phyloP scores from a whole-genome alignment of 2,888 invertebrate genomes.

The Acanthosepion lycidas region DNA sequence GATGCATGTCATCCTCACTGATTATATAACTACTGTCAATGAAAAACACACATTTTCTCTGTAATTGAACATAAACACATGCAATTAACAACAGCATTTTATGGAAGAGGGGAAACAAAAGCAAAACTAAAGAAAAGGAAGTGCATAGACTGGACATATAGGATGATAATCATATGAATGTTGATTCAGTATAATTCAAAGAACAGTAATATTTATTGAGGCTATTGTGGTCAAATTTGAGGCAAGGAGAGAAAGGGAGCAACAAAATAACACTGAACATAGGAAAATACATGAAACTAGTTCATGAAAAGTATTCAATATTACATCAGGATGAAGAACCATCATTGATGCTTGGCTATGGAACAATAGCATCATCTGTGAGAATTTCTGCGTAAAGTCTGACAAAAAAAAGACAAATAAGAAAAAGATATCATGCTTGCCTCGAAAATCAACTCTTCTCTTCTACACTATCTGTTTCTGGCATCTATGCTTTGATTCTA shows the following conservation, averaged over 20 bases:
- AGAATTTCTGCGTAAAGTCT: neutral
- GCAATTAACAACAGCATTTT: neutral
- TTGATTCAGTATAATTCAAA: neutral
- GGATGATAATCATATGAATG: neutral
- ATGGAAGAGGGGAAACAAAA: neutral
- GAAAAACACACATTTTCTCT: neutral
- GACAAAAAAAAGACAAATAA: neutral
- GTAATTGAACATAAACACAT: neutral
- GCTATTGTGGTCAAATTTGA: conserved; percentile 5
- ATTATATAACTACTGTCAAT: neutral
- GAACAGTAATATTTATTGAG: neutral
- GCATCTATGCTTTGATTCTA: neutral
- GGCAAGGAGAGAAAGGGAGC: neutral
- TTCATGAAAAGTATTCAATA: neutral
- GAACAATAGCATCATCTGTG: neutral
- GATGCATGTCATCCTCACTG: neutral
- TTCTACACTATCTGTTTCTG: neutral
- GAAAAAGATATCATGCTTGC: neutral
- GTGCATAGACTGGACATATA: neutral
- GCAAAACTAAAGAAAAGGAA: neutral
- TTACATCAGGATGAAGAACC: neutral
- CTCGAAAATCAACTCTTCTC: neutral
- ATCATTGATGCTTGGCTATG: neutral
- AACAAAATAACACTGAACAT: neutral
- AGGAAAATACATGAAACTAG: neutral